A percentile compares a stretch with the other conserved stretches of the same genome.
Conservation (phyloP, 1,140 invertebrate genomes). For the Ips nitidus region DNA sequence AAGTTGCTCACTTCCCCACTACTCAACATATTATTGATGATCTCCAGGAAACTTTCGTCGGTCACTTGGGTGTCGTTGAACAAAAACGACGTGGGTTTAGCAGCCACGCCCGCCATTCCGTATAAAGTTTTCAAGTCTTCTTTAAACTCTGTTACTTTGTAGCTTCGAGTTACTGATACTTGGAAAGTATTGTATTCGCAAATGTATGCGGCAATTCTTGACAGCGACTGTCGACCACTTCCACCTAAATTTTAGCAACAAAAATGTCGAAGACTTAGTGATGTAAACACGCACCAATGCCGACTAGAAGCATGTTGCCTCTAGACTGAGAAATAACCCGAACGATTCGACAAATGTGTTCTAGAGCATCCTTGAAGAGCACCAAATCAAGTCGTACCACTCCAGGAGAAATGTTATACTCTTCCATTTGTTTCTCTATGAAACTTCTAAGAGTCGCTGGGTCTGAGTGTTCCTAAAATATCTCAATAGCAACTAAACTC, state of each 20-base stretch:
- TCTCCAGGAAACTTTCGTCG: conserved; percentile 82
- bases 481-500: background rate
- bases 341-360: conserved; percentile 78
- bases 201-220: conserved; percentile 74
- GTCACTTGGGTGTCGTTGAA: conserved; percentile 82
- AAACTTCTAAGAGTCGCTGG: conserved; percentile 61
- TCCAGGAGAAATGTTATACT: conserved; percentile 77
- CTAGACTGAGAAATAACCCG: conserved; percentile 80
- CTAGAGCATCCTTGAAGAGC: conserved; percentile 80
- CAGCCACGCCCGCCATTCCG: conserved; percentile 68
- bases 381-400: conserved; percentile 77
- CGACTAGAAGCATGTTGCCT: conserved; percentile 81
- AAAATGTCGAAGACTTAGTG: background rate
- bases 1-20: conserved; percentile 83
- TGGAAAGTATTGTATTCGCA: conserved; percentile 76
- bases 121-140: conserved; percentile 83
- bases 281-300: conserved; percentile 61
- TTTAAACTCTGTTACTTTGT: conserved; percentile 73
- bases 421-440: conserved; percentile 69
- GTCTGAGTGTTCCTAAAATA: conserved; percentile 60
- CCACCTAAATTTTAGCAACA: conserved; percentile 60
- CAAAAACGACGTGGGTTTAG: conserved; percentile 74
- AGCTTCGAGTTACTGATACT: conserved; percentile 76
- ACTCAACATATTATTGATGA: conserved; percentile 84
- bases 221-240: conserved; percentile 80